Evolutionary conservation across 2,113 vertebrate species (phyloP), one percentile per base, ranked within the genome.

Genomic region (Brachyhypopomus gauderio): DNA sequence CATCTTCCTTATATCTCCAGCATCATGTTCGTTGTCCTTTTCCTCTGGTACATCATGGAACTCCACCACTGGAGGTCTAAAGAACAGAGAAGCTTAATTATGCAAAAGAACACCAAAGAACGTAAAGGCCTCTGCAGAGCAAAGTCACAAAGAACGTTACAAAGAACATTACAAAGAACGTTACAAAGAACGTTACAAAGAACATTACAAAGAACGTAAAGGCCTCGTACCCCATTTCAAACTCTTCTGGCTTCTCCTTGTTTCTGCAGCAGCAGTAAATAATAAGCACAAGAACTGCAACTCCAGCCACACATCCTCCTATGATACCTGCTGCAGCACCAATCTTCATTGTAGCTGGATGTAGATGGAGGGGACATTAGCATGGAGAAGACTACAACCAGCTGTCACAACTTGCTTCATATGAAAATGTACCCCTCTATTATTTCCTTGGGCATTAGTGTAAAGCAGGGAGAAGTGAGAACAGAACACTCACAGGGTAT

Each of bases 271-370:
- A 96, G 88, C 92, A 98, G 6, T 93, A 96, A 72, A 89, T 60
- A 2, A 95, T 0, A 83, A 98, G 19, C 0, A 92, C 91, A 0
- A 95, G 63, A 63, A 94, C 2, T 70, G 94, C 4, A 17, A 96
- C 1, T 62, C 88, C 95, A 27, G 75, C 95, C 0, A 93, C 8
- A 23, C 84, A 84, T 2, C 93, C 96, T 3, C 83, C 96, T 2
- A 95, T 91, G 60, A 97, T 91, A 72, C 88, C 94, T 55, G 87
- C 93, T 0, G 95, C 96, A 22, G 95, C 84, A 0, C 90, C 95
- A 9, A 95, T 69, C 3, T 94, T 95, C 94, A 96, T 95, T 85
- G 95, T 94, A 3, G 91, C 98, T 99, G 74, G 0, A 85, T n/a
- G n/a, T 76, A 79, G 66, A 77, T 73, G 73, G 62, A 14, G 36